Evolutionary conservation across 2,797 vertebrate genomes (phyloP), one percentile per base, ranked within the genome.

Genomic region (Epinephelus malabaricus): DNA sequence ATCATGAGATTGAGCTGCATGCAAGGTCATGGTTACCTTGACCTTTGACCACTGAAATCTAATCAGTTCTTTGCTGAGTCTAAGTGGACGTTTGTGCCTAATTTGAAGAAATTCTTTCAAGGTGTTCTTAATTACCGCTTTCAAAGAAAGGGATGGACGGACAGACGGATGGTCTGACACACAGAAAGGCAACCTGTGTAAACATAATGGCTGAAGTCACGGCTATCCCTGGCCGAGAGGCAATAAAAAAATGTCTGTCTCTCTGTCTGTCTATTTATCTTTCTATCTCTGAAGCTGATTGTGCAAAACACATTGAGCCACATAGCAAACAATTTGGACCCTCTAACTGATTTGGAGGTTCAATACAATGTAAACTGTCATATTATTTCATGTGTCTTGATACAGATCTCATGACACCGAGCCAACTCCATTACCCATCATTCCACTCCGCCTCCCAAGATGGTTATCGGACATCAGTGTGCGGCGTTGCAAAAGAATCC

Each of bases 381-480:
- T 65, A 73, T 54, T 53, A 61, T 80, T 79, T 62, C 47, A 69
- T 6, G 10, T 50, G 27, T 56, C 67, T 25, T 49, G 69, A 80
- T 78, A 23, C 63, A 4, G 25, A 82, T 83, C 76, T 84, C 25
- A 2, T 64, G 75, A 79, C 9, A 69, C 66, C 2, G 78, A 83
- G 83, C 84, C 80, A 75, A 73, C 68, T 78, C 83, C 75, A 77
- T 88, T 89, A 82, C 72, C 85, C 80, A 81, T 86, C 82, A 86
- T 72, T 43, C 84, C 58, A 59, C 55, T 72, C 59, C 58, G 10
- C 68, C 64, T 69, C 73, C 6, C 34, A 9, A 71, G 86, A 89
- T 86, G 80, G 65, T 77, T 86, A 90, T 89, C 74, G n/a, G 85
- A 86, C 84, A 83, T 88, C 88, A 81, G 84, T 15, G 54, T 15